phyloP scores from a whole-genome alignment of 2,888 invertebrate species.

The Eupithecia subumbrata region DNA sequence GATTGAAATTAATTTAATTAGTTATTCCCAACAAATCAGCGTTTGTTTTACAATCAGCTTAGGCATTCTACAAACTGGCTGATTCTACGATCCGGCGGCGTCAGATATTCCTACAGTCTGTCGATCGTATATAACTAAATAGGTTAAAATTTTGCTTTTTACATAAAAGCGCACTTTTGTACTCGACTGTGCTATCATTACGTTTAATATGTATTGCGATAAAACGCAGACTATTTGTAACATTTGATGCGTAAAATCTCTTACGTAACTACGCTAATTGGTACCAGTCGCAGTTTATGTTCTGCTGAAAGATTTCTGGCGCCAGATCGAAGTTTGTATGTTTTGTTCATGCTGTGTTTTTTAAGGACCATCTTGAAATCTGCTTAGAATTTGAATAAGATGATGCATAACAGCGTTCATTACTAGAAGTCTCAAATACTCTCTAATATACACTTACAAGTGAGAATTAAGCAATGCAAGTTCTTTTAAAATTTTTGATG shows the following conservation, averaged over 20 bases:
- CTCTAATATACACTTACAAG: too few species aligned
- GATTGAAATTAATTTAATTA: too few species aligned
- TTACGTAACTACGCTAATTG: slow-evolving; percentile 20
- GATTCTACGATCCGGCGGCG: too few species aligned
- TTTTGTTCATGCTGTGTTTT: not conserved
- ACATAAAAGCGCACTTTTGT: not conserved
- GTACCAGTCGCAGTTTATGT: slow-evolving; percentile 6
- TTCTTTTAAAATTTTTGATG: not conserved
- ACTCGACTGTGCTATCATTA: slow-evolving; percentile 17
- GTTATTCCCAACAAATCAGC: too few species aligned
- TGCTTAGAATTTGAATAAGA: not conserved
- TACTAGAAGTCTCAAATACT: too few species aligned
- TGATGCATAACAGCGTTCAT: too few species aligned
- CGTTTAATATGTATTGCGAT: slow-evolving; percentile 27
- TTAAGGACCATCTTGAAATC: not conserved
- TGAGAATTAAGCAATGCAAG: not conserved
- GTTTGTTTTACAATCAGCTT: too few species aligned
- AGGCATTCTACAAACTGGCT: too few species aligned
- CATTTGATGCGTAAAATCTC: slow-evolving; percentile 22
- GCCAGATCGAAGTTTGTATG: not conserved
- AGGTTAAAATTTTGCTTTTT: not conserved
- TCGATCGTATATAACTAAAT: not conserved
- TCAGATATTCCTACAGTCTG: too few species aligned
- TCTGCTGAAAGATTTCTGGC: slow-evolving; percentile 9
- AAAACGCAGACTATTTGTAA: slow-evolving; percentile 23